Evolutionary conservation across 2,888 invertebrate genomes (phyloP).

Genomic region (Galerucella nymphaeae): DNA sequence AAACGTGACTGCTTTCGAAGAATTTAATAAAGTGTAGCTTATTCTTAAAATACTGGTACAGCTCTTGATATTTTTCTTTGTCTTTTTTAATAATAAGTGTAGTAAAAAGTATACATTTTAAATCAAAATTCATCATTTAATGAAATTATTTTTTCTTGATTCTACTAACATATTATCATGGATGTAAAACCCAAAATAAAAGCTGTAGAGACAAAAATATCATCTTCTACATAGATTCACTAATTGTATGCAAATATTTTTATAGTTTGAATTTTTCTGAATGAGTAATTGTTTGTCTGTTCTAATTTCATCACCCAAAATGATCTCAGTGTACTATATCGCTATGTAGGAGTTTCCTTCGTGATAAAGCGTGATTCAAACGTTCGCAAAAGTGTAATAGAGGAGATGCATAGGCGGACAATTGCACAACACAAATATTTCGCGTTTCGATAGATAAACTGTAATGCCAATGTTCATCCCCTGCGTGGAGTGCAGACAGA

Average conservation of each 20-base stretch:
- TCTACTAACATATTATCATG: too few relatives aligned
- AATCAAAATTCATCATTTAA: too few relatives aligned
- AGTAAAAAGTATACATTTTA: too few relatives aligned
- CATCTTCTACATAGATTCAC: too few relatives aligned
- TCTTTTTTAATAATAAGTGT: too few relatives aligned
- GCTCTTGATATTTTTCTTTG: too few relatives aligned
- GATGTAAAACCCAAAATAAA: too few relatives aligned
- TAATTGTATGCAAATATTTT: too few relatives aligned
- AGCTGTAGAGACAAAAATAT: too few relatives aligned
- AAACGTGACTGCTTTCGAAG: neutral
- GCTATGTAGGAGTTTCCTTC: slow-evolving; percentile 7
- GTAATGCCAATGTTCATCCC: slow-evolving; percentile 45
- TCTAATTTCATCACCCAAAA: slow-evolving; percentile 13
- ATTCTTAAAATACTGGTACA: too few relatives aligned
- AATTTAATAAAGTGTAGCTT: neutral
- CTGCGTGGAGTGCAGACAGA: slow-evolving; percentile 36
- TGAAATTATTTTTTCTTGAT: too few relatives aligned
- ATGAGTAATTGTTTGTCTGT: slow-evolving; percentile 7
- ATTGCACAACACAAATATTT: slow-evolving; percentile 28
- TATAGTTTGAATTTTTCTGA: too few relatives aligned
- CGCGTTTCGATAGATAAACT: slow-evolving; percentile 28
- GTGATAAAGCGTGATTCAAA: slow-evolving; percentile 10
- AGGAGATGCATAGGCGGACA: neutral
- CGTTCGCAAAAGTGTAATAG: neutral
- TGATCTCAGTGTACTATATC: neutral